Evolutionary conservation across 2,888 invertebrate genomes (phyloP).

Genomic region (Drosophila neonasuta): DNA sequence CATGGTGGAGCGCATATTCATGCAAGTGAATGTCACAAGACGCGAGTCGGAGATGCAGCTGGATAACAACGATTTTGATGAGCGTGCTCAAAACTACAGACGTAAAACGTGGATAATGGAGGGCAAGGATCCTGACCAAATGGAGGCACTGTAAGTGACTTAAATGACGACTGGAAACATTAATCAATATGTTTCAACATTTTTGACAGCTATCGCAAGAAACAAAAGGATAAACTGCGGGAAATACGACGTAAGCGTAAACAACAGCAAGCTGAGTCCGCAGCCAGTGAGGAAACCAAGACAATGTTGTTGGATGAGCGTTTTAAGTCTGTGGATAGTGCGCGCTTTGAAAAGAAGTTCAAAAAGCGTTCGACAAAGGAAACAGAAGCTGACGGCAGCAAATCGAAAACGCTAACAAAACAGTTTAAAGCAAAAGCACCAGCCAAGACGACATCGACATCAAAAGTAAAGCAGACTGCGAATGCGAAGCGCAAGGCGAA

Average conservation of each 20-base stretch:
- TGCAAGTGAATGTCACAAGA: slow-evolving; percentile 95
- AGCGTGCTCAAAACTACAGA: slow-evolving; percentile 92
- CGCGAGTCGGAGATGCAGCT: slow-evolving; percentile 95
- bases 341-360: slow-evolving; percentile 74
- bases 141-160: slow-evolving; percentile 85
- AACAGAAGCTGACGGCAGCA: not conserved
- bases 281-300: slow-evolving; percentile 47
- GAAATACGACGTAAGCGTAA: slow-evolving; percentile 77
- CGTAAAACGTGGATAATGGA: slow-evolving; percentile 93
- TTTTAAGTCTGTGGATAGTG: slow-evolving; percentile 74
- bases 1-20: slow-evolving; percentile 94
- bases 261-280: slow-evolving; percentile 56
- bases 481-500: slow-evolving; percentile 32
- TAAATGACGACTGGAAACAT: not conserved
- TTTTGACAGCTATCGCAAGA: slow-evolving; percentile 74
- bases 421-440: slow-evolving; percentile 4
- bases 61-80: slow-evolving; percentile 95
- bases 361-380: slow-evolving; percentile 28
- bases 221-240: slow-evolving; percentile 79
- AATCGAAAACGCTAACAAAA: slow-evolving; percentile 8
- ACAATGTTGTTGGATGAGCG: slow-evolving; percentile 78
- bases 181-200: too few species aligned
- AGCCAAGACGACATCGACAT: slow-evolving; percentile 4
- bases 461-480: slow-evolving; percentile 25
- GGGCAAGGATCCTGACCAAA: slow-evolving; percentile 91